These are phyloP conservation scores for Adelognathus sp. DNA, from an alignment of 2,888 invertebrate species.

Conservation along the genomic window DNA sequence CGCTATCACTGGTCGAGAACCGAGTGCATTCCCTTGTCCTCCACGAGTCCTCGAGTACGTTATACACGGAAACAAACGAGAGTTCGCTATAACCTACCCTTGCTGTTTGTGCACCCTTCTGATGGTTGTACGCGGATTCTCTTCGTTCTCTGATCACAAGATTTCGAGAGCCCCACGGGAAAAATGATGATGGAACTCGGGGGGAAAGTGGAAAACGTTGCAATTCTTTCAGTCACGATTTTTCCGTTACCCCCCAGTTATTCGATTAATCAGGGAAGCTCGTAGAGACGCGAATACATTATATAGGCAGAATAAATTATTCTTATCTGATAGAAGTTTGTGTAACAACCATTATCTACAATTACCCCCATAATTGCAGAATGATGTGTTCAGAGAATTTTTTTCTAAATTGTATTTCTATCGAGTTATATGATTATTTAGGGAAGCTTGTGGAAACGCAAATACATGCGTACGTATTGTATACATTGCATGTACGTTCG, in stretches of 20 bases:
- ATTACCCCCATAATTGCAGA: no score
- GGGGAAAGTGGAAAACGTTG: not conserved
- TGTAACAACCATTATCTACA: no score
- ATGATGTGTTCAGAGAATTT: no score
- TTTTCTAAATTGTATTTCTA: no score
- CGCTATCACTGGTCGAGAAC: slow-evolving; percentile 36
- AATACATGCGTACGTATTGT: no score
- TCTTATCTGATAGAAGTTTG: no score
- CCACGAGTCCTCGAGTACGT: slow-evolving; percentile 24
- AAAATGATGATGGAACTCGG: slow-evolving; percentile 31
- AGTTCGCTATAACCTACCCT: no score
- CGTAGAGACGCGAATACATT: not conserved
- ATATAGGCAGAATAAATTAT: not conserved
- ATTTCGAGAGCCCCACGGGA: not conserved
- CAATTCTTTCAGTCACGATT: not conserved
- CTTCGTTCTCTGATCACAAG: not conserved
- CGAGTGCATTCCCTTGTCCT: slow-evolving; percentile 47
- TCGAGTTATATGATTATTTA: no score
- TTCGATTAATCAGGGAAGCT: not conserved
- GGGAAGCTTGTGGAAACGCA: no score
- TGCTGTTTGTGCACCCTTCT: no score
- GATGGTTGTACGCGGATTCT: slow-evolving; percentile 21
- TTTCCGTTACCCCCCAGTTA: not conserved
- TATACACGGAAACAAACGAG: slow-evolving; percentile 45
- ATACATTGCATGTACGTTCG: no score